Evolutionary conservation across 2,888 invertebrate genomes (phyloP).

Genomic region (Athrips mouffetella): DNA sequence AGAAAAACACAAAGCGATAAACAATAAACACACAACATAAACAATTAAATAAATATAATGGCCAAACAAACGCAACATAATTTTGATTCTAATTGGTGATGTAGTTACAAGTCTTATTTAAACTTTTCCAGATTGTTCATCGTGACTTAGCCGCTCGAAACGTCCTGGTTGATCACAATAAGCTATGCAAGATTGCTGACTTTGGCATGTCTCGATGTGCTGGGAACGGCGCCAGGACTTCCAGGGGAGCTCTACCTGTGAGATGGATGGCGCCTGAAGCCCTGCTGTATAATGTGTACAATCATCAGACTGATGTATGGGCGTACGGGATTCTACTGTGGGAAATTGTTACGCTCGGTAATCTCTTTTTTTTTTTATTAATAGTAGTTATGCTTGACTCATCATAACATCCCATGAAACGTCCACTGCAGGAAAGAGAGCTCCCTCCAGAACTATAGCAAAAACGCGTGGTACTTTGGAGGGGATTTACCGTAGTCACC

Average conservation of each 20-base stretch:
- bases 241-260: constrained; percentile 81
- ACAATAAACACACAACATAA: too few species aligned
- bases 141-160: constrained; percentile 91
- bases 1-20: too few species aligned
- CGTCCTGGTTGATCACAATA: constrained; percentile 89
- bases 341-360: constrained; percentile 92
- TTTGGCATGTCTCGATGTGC: constrained; percentile 90
- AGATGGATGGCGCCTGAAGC: constrained; percentile 94
- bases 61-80: too few species aligned
- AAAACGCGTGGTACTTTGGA: too few species aligned
- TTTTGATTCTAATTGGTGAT: too few species aligned
- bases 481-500: too few species aligned
- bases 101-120: neutral
- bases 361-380: neutral
- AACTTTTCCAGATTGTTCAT: constrained; percentile 84
- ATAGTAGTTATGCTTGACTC: neutral
- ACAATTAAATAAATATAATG: too few species aligned
- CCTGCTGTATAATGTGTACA: constrained; percentile 86
- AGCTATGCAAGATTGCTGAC: constrained; percentile 92
- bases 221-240: constrained; percentile 59
- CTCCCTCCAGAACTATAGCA: too few species aligned
- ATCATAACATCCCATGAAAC: too few species aligned
- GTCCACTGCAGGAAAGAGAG: too few species aligned
- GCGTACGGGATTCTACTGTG: constrained; percentile 91
- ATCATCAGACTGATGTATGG: constrained; percentile 91